Evolutionary conservation across 2,888 invertebrate species (phyloP), one percentile per base, ranked within the genome.

Genomic region (Microchrysa polita): DNA sequence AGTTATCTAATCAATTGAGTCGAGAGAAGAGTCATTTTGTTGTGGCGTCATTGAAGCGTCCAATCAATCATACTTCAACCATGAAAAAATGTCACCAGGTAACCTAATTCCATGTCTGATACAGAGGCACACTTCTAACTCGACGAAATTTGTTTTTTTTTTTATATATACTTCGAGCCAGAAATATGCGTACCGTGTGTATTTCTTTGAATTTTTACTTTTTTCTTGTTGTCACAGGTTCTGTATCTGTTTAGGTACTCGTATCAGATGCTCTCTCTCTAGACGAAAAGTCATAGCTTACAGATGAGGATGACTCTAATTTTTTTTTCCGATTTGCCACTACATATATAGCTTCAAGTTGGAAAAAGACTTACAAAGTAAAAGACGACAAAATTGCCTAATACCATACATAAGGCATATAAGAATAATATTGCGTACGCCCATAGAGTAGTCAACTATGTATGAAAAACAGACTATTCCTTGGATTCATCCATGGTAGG

Each of bases 51-150:
- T 69, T 69, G 55, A 69, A 9, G 69, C 69, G 40, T 69, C 42
- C 52, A 22, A 69, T 69, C 20, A 34, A 55, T 69, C 57, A n/a
- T 69, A 34, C 40, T 42, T 42, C 69, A 69, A 40, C 57, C 69
- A 22, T 69, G 69, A 57, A 53, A n/a, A n/a, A 57, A 69, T 69
- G 69, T 69, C 55, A 69, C 69, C 57, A 52, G 69, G 40, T 69
- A 20, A 55, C 69, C 69, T 40, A 16, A 69, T 69, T 69, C 18
- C 55, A 18, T 23, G 27, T 23, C 9, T 10, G 16, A 44, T 34
- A n/a, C n/a, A n/a, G n/a, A 5, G 34, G 34, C 44, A 48, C 65
- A 23, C 12, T 12, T 48, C 48, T 7, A 34, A 34, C 27, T 34
- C 27, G 27, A 34, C 4, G 27, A 7, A 34, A 34, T 34, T 34